Evolutionary conservation across 2,888 invertebrate genomes (phyloP), one percentile per base, ranked within the genome.

Genomic region (Augochlorella aurata): DNA sequence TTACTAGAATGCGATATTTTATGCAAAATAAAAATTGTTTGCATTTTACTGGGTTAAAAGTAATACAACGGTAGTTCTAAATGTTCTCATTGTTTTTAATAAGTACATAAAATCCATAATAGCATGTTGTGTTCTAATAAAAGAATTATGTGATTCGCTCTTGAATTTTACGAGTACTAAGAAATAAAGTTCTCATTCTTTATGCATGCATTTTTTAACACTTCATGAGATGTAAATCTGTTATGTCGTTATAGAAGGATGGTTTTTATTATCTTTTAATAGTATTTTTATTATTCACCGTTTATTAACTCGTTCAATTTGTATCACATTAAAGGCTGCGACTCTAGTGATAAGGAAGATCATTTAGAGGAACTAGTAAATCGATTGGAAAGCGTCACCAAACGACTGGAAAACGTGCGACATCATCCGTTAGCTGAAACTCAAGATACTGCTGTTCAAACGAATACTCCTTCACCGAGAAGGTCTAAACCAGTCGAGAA

Each of bases 361-460:
- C 93, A 96, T 91, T 94, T 97, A 87, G 96, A 96, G 92, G 95
- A 95, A 84, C 94, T 97, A 91, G 96, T 97, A 87, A 95, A 95
- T 90, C 96, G 97, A 68, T 93, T 97, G 90, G 97, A 97, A 94
- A 95, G 95, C 87, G 96, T 97, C 82, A 96, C 97, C 16, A 95
- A 95, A 87, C 96, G 97, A 81, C 94, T 97, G 89, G 97, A 97
- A 94, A 93, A 92, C 86, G 92, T 94, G 74, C 89, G 89, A n/a
- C 74, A 85, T 9, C 91, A 89, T 18, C 81, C 93, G 18, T 58
- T 79, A 44, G 71, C 87, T 9, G 82, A 87, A 49, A 91, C 89
- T 5, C 92, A 91, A 78, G 90, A 91, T 47, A 89, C 85, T 50
- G 91, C 90, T 18, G 92, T 92, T 38, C 93, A 93, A 82, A 93